Evolutionary conservation across 2,113 vertebrate genomes (phyloP), one percentile per base, ranked within the genome.

Genomic region (Chaenocephalus aceratus): DNA sequence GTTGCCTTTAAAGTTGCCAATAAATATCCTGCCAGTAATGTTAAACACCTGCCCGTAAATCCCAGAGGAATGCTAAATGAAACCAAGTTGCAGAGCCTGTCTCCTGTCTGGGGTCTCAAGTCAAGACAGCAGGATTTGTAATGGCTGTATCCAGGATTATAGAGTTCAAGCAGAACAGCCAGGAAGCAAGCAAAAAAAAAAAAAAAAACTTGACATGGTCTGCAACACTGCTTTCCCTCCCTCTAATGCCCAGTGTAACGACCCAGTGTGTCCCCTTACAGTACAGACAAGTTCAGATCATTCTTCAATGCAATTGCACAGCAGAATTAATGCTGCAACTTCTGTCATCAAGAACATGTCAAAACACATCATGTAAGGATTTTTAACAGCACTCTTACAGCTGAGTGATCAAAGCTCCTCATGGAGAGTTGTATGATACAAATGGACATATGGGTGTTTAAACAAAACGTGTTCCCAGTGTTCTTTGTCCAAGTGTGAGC

Each of bases 11-110:
- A 95, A 92, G 92, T 93, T 93, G 88, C 94, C 90, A 95, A 94
- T 95, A 95, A 95, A 95, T 92, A 93, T 94, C 93, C 92, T 92
- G 91, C 87, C 91, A 83, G 87, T 96, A 95, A 95, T 96, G 94
- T 93, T 88, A 94, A 95, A 94, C 95, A 96, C 94, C 95, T 95
- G 95, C 94, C 93, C 92, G 75, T 95, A 95, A 95, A 96, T 86
- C 89, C 86, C 89, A 75, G 86, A 94, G 95, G 95, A 95, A 95
- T 95, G 95, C 94, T 94, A 92, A 94, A 95, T 94, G 93, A 95
- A 94, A 95, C 91, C 91, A 93, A 94, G 90, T 90, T 93, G 86
- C 92, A 93, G 87, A 91, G 82, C 72, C 92, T 89, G 93, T 91
- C 93, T 94, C 91, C 92, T 90, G 93, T 93, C 94, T 94, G 91